Conservation (phyloP, 1,140 invertebrate species). For the Conus ventricosus region DNA sequence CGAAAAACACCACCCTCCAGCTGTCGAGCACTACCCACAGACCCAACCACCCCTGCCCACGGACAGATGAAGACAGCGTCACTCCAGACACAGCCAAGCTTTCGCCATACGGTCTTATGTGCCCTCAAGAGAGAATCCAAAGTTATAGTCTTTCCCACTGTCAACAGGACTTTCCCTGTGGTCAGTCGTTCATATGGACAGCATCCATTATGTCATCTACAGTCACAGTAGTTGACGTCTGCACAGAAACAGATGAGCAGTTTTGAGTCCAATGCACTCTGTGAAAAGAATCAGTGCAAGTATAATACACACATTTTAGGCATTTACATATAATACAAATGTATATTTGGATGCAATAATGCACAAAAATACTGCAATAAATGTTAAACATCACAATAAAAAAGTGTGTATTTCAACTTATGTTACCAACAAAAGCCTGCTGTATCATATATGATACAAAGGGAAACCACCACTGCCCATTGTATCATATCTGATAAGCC, state of each 20-base stretch:
- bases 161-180: too few relatives aligned
- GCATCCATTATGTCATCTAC: background rate
- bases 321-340: background rate
- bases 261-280: too few relatives aligned
- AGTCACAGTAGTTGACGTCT: background rate
- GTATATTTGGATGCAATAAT: too few relatives aligned
- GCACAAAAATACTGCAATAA: background rate
- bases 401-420: background rate
- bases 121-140: too few relatives aligned
- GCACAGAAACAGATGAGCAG: background rate
- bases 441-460: slow-evolving; percentile 5
- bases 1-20: too few relatives aligned
- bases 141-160: too few relatives aligned
- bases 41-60: too few relatives aligned
- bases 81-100: too few relatives aligned
- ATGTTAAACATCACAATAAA: background rate
- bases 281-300: too few relatives aligned
- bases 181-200: background rate
- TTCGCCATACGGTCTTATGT: too few relatives aligned
- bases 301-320: background rate
- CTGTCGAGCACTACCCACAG: too few relatives aligned
- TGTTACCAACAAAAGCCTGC: background rate
- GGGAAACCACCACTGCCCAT: background rate
- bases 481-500: slow-evolving; percentile 12
- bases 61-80: too few relatives aligned